phyloP scores from a whole-genome alignment of 2,113 vertebrate species.

The Solenodon paradoxus region DNA sequence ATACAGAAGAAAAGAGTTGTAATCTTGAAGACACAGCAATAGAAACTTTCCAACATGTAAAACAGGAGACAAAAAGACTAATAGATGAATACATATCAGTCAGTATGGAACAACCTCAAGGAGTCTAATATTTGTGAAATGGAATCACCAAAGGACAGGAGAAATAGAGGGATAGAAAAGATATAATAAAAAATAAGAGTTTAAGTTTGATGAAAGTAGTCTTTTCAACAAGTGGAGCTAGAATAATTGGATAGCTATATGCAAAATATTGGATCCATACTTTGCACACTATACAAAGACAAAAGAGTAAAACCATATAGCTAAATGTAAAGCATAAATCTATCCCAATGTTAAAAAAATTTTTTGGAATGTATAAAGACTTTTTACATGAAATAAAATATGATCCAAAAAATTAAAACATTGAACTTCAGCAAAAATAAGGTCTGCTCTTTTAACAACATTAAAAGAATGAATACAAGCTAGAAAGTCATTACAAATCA shows the following conservation, averaged over 20 bases:
- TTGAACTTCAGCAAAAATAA: background rate
- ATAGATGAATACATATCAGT: background rate
- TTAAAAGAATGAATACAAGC: background rate
- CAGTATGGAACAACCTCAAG: background rate
- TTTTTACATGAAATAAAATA: background rate
- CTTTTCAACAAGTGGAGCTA: background rate
- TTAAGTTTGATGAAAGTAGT: background rate
- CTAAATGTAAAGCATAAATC: background rate
- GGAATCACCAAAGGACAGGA: background rate
- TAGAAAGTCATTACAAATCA: background rate
- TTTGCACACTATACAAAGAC: background rate
- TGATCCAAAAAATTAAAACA: background rate
- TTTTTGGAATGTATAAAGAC: background rate
- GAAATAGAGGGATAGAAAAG: background rate
- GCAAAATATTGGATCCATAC: background rate
- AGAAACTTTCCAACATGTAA: background rate
- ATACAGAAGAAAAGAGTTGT: background rate
- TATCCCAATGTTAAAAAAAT: background rate
- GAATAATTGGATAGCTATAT: background rate
- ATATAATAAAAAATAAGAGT: background rate
- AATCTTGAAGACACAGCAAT: background rate
- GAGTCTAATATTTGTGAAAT: background rate
- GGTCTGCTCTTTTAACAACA: background rate
- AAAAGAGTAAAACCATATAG: background rate
- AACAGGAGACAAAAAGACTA: background rate